These are phyloP conservation scores for Lerema accius DNA, from an alignment of 1,140 invertebrate species.

Conservation along the genomic window DNA sequence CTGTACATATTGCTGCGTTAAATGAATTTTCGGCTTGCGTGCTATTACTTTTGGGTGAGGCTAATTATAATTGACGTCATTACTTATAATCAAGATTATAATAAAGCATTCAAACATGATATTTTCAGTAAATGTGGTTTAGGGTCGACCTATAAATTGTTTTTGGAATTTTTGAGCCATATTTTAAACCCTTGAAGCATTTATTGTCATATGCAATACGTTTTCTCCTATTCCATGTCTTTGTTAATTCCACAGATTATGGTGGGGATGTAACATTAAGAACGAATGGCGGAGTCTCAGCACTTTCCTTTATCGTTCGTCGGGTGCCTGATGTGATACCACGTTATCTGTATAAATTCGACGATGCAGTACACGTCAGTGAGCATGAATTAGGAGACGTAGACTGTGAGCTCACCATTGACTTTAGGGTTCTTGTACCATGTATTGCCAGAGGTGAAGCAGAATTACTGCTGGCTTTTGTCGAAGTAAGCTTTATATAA, in stretches of 20 bases:
- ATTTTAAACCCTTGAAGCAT: no score
- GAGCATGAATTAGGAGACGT: conserved; percentile 92
- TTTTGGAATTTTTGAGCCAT: no score
- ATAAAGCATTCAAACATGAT: no score
- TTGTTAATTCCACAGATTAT: conserved; percentile 76
- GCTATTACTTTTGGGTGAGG: conserved; percentile 86
- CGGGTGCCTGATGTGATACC: conserved; percentile 91
- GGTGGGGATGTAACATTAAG: conserved; percentile 92
- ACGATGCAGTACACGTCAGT: conserved; percentile 89
- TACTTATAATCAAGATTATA: no score
- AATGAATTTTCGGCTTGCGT: conserved; percentile 92
- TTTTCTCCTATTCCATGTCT: conserved; percentile 8
- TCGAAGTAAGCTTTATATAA: conserved; percentile 82
- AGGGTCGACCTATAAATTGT: no score
- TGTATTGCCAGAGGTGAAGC: conserved; percentile 86
- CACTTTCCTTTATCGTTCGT: conserved; percentile 90
- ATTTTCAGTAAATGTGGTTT: no score
- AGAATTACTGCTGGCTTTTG: conserved; percentile 88
- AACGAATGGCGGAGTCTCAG: conserved; percentile 91
- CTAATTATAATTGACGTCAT: conserved; percentile 14
- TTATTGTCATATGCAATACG: no score
- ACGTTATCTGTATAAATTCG: conserved; percentile 87
- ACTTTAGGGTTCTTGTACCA: conserved; percentile 88
- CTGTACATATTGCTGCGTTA: conserved; percentile 91
- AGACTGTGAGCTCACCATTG: conserved; percentile 91